phyloP scores from a whole-genome alignment of 2,113 vertebrate genomes.

The Baryphthengus martii region DNA sequence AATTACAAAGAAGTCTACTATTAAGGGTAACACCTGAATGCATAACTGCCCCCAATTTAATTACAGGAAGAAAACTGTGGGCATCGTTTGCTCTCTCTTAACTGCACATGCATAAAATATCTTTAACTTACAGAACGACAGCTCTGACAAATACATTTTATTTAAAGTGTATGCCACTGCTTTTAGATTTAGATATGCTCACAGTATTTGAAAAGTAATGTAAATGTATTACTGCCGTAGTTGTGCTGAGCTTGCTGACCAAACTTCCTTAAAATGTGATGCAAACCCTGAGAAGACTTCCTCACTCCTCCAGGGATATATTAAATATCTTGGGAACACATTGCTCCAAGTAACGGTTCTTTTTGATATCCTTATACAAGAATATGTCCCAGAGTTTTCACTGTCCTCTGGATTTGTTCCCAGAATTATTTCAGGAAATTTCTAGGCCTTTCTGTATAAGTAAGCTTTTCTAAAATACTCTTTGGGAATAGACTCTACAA shows the following conservation, averaged over 20 bases:
- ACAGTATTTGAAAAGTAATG: neutral
- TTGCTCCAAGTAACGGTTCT: neutral
- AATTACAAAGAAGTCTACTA: neutral
- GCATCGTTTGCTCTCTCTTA: neutral
- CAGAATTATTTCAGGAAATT: conserved; percentile 5
- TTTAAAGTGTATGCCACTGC: neutral
- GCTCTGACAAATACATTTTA: neutral
- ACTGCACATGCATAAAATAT: neutral
- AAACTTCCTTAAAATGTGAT: neutral
- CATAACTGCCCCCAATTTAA: neutral
- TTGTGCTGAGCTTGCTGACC: neutral
- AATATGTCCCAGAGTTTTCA: neutral
- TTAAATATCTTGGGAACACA: neutral
- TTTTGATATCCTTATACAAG: neutral
- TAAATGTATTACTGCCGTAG: neutral
- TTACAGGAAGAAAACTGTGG: neutral
- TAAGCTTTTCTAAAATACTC: neutral
- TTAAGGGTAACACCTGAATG: neutral
- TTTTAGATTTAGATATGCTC: neutral
- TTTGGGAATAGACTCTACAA: conserved; percentile 1
- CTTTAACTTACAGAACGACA: neutral
- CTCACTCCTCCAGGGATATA: neutral
- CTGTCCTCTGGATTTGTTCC: conserved; percentile 20
- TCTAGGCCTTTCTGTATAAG: neutral
- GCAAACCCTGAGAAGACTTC: neutral